Evolutionary conservation across 2,888 invertebrate genomes (phyloP).

Genomic region (Drosophila anomelani): DNA sequence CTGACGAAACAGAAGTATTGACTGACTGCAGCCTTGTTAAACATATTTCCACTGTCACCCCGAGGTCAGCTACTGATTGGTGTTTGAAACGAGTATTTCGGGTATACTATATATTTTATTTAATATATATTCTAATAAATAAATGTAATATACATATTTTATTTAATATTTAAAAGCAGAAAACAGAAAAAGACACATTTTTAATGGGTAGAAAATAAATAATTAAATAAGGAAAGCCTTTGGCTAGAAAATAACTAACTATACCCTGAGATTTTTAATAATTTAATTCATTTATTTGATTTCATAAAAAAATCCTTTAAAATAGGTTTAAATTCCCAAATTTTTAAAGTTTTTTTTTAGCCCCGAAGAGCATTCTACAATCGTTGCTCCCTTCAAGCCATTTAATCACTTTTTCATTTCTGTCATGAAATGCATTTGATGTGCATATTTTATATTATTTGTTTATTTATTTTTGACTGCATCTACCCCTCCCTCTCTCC

Average conservation of each 20-base stretch:
- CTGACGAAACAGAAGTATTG: conserved; percentile 51
- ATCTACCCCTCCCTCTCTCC: neutral
- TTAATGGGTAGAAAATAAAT: neutral
- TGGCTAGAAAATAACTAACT: neutral
- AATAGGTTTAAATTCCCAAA: no score
- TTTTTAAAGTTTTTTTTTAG: neutral
- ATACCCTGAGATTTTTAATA: neutral
- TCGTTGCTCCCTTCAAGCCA: neutral
- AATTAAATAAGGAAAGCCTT: neutral
- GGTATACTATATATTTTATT: neutral
- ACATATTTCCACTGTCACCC: conserved; percentile 42
- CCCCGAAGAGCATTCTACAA: neutral
- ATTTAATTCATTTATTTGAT: neutral
- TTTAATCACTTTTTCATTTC: neutral
- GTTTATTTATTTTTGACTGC: conserved; percentile 51
- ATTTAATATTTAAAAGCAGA: neutral
- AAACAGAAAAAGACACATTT: no score
- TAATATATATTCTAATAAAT: neutral
- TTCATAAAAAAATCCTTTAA: neutral
- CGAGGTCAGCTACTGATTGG: conserved; percentile 38
- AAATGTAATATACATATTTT: neutral
- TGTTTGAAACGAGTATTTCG: neutral
- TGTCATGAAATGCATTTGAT: conserved; percentile 48
- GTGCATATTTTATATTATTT: conserved; percentile 44
- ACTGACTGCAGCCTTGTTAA: conserved; percentile 49